These are phyloP conservation scores for Nothocercus julius DNA, from an alignment of 2,113 vertebrate species.

Conservation along the genomic window DNA sequence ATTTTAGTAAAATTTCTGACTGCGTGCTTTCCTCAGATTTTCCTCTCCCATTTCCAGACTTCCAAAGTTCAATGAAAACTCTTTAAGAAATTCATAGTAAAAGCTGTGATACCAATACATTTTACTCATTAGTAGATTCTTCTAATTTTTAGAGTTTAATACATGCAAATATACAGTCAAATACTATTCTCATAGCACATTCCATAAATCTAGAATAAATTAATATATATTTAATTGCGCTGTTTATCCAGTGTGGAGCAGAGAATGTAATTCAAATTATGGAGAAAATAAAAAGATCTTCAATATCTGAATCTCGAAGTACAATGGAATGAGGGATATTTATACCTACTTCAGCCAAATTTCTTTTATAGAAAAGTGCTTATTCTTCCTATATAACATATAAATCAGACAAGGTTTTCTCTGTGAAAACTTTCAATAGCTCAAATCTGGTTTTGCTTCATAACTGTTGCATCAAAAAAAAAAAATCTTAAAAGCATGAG, in stretches of 20 bases:
- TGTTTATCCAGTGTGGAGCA: neutral
- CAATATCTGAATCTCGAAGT: neutral
- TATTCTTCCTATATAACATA: neutral
- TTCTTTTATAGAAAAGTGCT: rapidly evolving
- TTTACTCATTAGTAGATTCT: neutral
- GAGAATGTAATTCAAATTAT: neutral
- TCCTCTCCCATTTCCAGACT: neutral
- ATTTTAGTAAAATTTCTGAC: neutral
- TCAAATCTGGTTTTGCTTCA: neutral
- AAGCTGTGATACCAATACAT: neutral
- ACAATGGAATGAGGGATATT: neutral
- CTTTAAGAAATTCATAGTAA: neutral
- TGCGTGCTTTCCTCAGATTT: neutral
- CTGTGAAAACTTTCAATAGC: neutral
- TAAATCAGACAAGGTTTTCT: neutral
- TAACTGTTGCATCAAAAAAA: neutral
- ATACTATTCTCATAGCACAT: neutral
- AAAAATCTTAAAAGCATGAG: neutral
- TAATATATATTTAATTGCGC: neutral
- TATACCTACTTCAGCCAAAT: neutral
- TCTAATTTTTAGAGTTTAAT: neutral
- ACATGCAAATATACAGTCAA: neutral
- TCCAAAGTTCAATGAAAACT: neutral
- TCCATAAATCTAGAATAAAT: neutral
- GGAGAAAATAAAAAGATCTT: neutral